Conservation (phyloP, 2,888 invertebrate species). For the Andrena minutula region DNA sequence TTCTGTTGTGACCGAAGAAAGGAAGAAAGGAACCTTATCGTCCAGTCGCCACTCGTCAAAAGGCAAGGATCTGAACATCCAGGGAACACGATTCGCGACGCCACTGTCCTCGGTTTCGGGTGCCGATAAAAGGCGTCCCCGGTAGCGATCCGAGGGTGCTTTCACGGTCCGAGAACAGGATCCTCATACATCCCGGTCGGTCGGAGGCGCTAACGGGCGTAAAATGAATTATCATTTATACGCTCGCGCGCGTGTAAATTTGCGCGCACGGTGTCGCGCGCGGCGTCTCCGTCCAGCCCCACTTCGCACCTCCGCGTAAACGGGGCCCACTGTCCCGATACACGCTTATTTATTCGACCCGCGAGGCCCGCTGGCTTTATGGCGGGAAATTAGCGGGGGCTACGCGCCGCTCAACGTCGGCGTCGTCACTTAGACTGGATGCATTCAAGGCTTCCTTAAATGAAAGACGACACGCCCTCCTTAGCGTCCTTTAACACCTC, state of each 20-base stretch:
- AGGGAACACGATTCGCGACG: not conserved
- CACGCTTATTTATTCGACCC: conserved; percentile 80
- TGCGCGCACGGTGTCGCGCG: conserved; percentile 72
- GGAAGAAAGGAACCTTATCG: not conserved
- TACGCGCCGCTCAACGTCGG: conserved; percentile 71
- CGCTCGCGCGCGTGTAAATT: conserved; percentile 72
- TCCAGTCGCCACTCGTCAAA: not conserved
- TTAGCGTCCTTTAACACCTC: conserved; percentile 83
- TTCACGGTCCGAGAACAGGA: conserved; percentile 50
- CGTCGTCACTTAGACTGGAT: conserved; percentile 80
- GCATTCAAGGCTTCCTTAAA: conserved; percentile 76
- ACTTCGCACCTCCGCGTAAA: conserved; percentile 79
- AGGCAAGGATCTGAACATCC: not conserved
- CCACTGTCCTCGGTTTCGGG: not conserved
- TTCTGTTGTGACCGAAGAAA: not conserved
- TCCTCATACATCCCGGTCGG: conserved; percentile 40
- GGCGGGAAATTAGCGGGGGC: conserved; percentile 82
- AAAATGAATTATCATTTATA: conserved; percentile 78
- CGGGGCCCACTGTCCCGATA: conserved; percentile 74
- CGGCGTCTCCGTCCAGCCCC: conserved; percentile 63
- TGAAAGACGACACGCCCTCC: conserved; percentile 79
- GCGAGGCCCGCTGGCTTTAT: conserved; percentile 77
- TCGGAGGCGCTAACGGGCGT: conserved; percentile 69
- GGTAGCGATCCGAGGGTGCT: conserved; percentile 56
- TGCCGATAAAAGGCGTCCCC: conserved; percentile 8